Evolutionary conservation across 2,888 invertebrate genomes (phyloP).

Genomic region (Bembecia ichneumoniformis): DNA sequence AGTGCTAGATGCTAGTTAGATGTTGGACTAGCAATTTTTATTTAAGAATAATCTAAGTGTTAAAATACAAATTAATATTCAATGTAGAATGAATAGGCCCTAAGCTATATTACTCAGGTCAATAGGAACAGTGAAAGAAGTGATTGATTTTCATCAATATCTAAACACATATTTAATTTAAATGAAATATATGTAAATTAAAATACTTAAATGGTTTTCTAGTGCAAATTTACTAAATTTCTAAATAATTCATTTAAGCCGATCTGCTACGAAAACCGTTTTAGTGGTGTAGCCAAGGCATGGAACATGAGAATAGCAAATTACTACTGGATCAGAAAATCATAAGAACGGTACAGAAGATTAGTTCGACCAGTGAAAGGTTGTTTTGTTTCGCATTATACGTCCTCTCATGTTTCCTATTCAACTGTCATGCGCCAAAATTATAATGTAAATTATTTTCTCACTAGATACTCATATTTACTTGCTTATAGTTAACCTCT

Average conservation of each 20-base stretch:
- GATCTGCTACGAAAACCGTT: neutral
- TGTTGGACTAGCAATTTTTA: too few species aligned
- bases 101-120: too few species aligned
- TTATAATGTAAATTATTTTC: neutral
- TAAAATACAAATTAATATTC: too few species aligned
- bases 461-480: neutral
- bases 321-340: slow-evolving; percentile 58
- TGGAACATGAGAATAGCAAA: slow-evolving; percentile 45
- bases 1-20: too few species aligned
- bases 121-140: too few species aligned
- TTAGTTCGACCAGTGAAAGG: slow-evolving; percentile 48
- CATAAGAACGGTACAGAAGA: slow-evolving; percentile 42
- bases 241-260: too few species aligned
- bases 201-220: too few species aligned
- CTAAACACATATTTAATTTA: too few species aligned
- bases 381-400: slow-evolving; percentile 3
- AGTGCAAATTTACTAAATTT: too few species aligned
- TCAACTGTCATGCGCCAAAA: slow-evolving; percentile 25
- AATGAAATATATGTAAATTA: too few species aligned
- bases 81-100: too few species aligned
- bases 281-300: slow-evolving; percentile 23
- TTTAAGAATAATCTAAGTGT: too few species aligned
- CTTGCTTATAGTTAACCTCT: neutral
- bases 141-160: neutral
- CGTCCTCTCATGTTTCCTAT: slow-evolving; percentile 15